Base-by-base conservation (phyloP, 1,140 invertebrate species). In the Araneus ventricosus region DNA sequence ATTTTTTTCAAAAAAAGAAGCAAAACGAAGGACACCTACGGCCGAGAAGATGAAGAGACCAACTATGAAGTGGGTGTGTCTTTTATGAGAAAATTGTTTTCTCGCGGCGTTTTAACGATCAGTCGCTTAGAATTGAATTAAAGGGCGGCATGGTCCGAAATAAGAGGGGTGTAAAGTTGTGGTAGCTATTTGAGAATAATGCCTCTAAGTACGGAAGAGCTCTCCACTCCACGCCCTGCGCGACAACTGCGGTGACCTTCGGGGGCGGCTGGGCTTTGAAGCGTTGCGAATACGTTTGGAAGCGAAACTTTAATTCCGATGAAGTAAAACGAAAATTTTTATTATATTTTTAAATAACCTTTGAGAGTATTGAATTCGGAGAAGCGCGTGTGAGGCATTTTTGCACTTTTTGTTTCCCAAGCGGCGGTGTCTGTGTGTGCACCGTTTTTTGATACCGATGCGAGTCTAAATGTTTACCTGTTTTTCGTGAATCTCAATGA, bases 141-240 rank as follows among this genome's bases (percentile, higher is more conserved):
- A 39, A 84, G 41, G 80, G 80, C 80, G 80, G 80, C 41, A 8
- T 84, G 1, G 24, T 84, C 41, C 27, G 10, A 84, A 52, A 84
- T 52, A 22, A 52, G 80, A 45, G 80, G 80, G 80, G 80, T 84
- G 80, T 84, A 84, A 84, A 84, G 80, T 84, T 84, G 80, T 84
- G 80, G 80, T 84, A 84, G 80, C 80, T n/a, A 84, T 84, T 84
- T 30, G 80, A 84, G 41, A 52, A 84, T 45, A 84, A 84, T 84
- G 80, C 80, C 41, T 84, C 17, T 84, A 45, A 84, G 39, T 41
- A 14, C 80, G 17, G 41, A 52, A 84, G 70, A 75, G 70, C 30
- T 34, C 17, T 75, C 30, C 30, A 75, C 30, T 34, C 14, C 70
- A 75, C 70, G 70, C 70, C 70, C 70, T 75, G 30, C 20, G 70